Evolutionary conservation across 1,140 invertebrate species (phyloP), one percentile per base, ranked within the genome.

Genomic region (Ladona fulva): DNA sequence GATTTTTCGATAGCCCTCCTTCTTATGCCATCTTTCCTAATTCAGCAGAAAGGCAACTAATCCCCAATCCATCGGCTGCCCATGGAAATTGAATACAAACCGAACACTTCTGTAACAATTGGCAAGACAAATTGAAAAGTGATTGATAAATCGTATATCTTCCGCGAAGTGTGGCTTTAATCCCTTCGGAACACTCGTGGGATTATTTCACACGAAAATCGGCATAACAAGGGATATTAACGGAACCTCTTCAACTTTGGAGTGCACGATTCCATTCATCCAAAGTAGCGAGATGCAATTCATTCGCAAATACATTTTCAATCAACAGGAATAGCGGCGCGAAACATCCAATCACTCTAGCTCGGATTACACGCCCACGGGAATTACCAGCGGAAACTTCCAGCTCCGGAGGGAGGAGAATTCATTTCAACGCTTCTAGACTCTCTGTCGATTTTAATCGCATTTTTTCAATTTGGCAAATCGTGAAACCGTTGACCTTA

Each of bases 261-360:
- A 22, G n/a, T 22, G 52, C 52, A 66, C n/a, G 52, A 5, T 19
- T 66, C 5, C 52, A 66, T 66, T 66, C 52, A 66, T 66, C 14
- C 52, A 66, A 3, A 52, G 44, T 19, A 52, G 44, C 19, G 44
- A 66, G 52, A 22, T 66, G 52, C 14, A 66, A 66, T 66, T 66
- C 52, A 66, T 66, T 66, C n/a, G 52, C 52, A 66, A 66, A 66
- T 66, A 66, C 52, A 66, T 66, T 66, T 66, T 22, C 52, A 66
- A 66, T 66, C 52, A 66, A 16, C 52, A 66, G 52, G 52, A 12
- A 66, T 66, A 66, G 14, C 52, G n/a, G 52, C 52, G 52, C 12
- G 52, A 66, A 66, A 66, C 52, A 66, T 66, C 52, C 52, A 66
- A 66, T 66, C 52, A 6, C 52, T 66, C 52, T 66, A 66, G 52